Evolutionary conservation across 2,797 vertebrate species (phyloP), one percentile per base, ranked within the genome.

Genomic region (Characodon lateralis): DNA sequence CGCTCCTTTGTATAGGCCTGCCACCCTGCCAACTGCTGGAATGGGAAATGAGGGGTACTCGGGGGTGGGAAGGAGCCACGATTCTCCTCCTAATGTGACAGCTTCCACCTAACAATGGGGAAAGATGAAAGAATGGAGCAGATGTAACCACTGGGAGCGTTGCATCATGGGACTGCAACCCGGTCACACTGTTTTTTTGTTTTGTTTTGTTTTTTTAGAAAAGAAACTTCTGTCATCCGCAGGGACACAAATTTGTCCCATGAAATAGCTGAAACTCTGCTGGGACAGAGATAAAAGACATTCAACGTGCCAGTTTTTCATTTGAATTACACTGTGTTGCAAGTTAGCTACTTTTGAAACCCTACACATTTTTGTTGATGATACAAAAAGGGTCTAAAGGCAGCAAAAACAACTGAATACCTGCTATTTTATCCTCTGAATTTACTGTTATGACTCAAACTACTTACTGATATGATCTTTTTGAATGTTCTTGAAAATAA

Each of bases 71-170:
- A 94, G 95, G 96, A 96, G 96, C 95, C 95, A 95, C 96, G 94
- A 96, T 96, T 97, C 96, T 96, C 96, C 96, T 96, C 96, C 96
- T 96, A 97, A 98, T 97, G 97, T 98, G 97, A 98, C 98, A 97
- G 97, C 96, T 98, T 94, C 96, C 94, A 95, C 96, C 97, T 97
- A 98, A 98, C 97, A 97, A 97, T 97, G 96, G 96, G 92, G 96
- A 94, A 95, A 97, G 96, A 97, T 97, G 97, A 98, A 98, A 99
- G 97, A 97, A 96, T 92, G 94, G 96, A 97, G 97, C 97, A 99
- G 97, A 99, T 99, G 97, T 97, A 97, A 97, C 97, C 96, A 96
- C 96, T 96, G 97, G 96, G 95, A 97, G 96, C 91, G 53, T 95
- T 97, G 98, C 97, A 98, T 98, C 97, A 96, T 96, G 98, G 97